Base-by-base conservation (phyloP, 37 sponge, comb jelly and placozoan species). In the Amphimedon queenslandica region DNA sequence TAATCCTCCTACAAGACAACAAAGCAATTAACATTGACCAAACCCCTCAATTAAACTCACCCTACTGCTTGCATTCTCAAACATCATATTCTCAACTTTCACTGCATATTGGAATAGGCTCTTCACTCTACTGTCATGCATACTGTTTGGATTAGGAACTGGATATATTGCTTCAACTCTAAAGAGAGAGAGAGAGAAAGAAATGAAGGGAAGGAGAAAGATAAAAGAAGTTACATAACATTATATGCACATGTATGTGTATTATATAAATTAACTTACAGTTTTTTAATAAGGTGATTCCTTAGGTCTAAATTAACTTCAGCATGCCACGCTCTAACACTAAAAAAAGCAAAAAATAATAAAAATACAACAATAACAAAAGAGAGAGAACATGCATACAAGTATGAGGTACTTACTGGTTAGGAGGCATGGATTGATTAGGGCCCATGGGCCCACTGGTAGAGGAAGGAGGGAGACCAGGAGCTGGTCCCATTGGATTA, bases 141-240 rank as follows among this genome's bases (percentile, higher is more conserved):
- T 67, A n/a, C 82, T 85, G 33, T 42, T 41, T 4, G 88, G 89
- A 43, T 91, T 82, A 2, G 87, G 83, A 37, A 94, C 77, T 8
- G 92, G 85, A 37, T 87, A 94, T 67, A 94, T 94, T 25, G 88
- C 85, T 42, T 83, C 89, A 66, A 94, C 88, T 13, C 95, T 94
- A 43, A 2, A 47, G 37, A 37, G 39, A 40, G 39, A 69, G 25
- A 36, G n/a, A n/a, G n/a, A n/a, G n/a, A n/a, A n/a, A n/a, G n/a
- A n/a, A n/a, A n/a, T n/a, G n/a, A n/a, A n/a, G n/a, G n/a, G n/a
- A n/a, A n/a, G n/a, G n/a, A n/a, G n/a, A n/a, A n/a, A n/a, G n/a
- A n/a, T n/a, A n/a, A n/a, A n/a, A n/a, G n/a, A n/a, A n/a, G n/a
- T n/a, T n/a, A n/a, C n/a, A n/a, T n/a, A n/a, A 56, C 4, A 31